Conservation (phyloP, 2,888 invertebrate species). For the Lissonota sp. region DNA sequence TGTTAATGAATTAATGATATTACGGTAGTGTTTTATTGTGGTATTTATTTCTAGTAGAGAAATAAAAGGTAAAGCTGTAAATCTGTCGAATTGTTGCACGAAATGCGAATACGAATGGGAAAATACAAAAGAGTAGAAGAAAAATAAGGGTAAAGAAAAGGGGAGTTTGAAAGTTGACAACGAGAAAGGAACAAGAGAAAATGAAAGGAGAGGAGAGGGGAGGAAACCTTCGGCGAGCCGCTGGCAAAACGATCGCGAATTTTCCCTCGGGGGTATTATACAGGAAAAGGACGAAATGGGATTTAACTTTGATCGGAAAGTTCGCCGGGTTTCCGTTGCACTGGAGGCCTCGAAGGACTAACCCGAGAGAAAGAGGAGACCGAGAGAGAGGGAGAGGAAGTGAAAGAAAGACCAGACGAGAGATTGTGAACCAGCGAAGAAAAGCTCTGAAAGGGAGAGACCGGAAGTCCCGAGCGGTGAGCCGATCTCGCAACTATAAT, state of each 20-base stretch:
- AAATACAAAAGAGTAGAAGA: background rate
- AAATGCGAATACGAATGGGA: background rate
- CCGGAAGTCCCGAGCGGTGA: slow-evolving; percentile 49
- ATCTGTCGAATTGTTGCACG: no score
- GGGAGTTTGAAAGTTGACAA: background rate
- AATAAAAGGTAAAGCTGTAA: no score
- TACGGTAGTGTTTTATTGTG: no score
- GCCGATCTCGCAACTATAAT: slow-evolving; percentile 29
- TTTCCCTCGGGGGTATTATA: slow-evolving; percentile 1
- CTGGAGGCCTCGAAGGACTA: slow-evolving; percentile 2
- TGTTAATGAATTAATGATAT: no score
- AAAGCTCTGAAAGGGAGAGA: slow-evolving; percentile 47
- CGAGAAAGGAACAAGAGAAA: background rate
- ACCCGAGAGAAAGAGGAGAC: background rate
- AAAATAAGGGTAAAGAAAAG: background rate
- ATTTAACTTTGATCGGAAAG: slow-evolving; percentile 55
- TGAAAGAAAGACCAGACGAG: slow-evolving; percentile 4
- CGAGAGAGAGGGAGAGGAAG: slow-evolving; percentile 5
- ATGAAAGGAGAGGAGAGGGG: background rate
- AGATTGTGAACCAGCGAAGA: slow-evolving; percentile 23
- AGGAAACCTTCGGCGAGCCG: slow-evolving; percentile 1
- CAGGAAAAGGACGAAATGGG: slow-evolving; percentile 28
- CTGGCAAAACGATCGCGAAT: slow-evolving; percentile 38
- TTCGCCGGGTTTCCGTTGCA: slow-evolving; percentile 38
- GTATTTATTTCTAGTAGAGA: no score